Percentiles rank a stretch among this genome's conserved stretches.
Conservation (phyloP, 2,888 invertebrate species). For the Eupelmus urozonus region DNA sequence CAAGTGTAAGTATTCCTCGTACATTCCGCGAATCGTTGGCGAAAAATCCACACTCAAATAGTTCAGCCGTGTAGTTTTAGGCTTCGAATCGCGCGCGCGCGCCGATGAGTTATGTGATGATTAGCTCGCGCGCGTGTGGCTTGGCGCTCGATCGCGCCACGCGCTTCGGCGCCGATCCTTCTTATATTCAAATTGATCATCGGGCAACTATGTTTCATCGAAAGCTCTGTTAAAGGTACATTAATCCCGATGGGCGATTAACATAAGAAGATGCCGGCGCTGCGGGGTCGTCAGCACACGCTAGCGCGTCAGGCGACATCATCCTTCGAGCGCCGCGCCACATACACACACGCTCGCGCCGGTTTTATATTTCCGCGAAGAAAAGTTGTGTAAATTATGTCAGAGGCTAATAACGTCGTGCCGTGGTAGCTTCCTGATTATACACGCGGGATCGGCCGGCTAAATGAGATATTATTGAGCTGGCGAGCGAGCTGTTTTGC, state of each 20-base stretch:
- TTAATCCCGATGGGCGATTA: constrained; percentile 16
- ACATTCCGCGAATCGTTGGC: constrained; percentile 11
- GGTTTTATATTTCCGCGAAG: constrained; percentile 24
- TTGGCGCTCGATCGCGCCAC: background rate
- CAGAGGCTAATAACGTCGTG: constrained; percentile 7
- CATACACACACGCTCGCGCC: background rate
- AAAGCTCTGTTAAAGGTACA: constrained; percentile 21
- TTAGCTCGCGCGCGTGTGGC: background rate
- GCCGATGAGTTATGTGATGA: constrained; percentile 2
- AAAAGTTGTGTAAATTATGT: constrained; percentile 41
- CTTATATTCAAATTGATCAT: constrained; percentile 22
- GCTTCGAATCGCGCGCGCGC: background rate
- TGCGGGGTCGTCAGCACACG: background rate
- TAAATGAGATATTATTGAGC: no score
- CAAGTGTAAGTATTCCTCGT: constrained; percentile 3
- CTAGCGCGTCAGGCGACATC: background rate
- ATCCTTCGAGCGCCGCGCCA: background rate
- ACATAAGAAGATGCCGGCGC: constrained; percentile 2
- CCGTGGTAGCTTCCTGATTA: no score
- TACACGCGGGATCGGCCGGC: no score
- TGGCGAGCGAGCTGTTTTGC: no score
- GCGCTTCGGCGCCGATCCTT: background rate
- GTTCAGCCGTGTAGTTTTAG: background rate
- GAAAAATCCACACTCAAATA: background rate
- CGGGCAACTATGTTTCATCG: constrained; percentile 11